A percentile compares a stretch with the other conserved stretches of the same genome.
Evolutionary conservation across 2,888 invertebrate genomes (phyloP).

Genomic region (Trileptium ribeirensis): DNA sequence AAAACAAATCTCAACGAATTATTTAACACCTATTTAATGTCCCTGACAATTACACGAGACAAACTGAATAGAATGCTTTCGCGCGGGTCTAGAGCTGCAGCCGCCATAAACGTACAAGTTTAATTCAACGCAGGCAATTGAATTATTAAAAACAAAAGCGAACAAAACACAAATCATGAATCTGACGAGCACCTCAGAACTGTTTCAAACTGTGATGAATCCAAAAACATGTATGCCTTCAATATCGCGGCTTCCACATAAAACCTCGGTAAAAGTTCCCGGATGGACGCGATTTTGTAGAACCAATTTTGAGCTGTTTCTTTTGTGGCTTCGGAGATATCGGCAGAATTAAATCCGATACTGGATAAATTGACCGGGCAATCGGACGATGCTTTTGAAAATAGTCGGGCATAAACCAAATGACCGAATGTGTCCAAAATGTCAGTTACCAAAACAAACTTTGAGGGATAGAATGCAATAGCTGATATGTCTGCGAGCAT

Average conservation of each 20-base stretch:
- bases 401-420: conserved; percentile 73
- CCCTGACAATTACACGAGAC: too few species aligned
- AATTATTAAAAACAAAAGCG: too few species aligned
- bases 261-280: conserved; percentile 79
- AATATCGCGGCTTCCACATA: conserved; percentile 89
- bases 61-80: too few species aligned
- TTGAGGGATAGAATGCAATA: conserved; percentile 92
- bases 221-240: conserved; percentile 72
- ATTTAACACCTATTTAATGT: too few species aligned
- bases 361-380: not conserved
- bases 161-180: too few species aligned
- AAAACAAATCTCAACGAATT: too few species aligned
- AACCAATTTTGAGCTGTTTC: conserved; percentile 93
- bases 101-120: too few species aligned
- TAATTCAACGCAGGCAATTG: too few species aligned
- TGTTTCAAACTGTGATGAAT: conserved; percentile 18
- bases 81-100: too few species aligned
- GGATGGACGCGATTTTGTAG: conserved; percentile 92
- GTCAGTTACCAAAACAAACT: conserved; percentile 91
- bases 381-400: conserved; percentile 8
- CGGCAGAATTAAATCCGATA: conserved; percentile 65
- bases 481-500: conserved; percentile 76
- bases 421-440: conserved; percentile 82
- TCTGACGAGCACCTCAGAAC: not conserved
- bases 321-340: conserved; percentile 58